Evolutionary conservation across 2,888 invertebrate species (phyloP), one percentile per base, ranked within the genome.

Genomic region (Xylocampa areola): DNA sequence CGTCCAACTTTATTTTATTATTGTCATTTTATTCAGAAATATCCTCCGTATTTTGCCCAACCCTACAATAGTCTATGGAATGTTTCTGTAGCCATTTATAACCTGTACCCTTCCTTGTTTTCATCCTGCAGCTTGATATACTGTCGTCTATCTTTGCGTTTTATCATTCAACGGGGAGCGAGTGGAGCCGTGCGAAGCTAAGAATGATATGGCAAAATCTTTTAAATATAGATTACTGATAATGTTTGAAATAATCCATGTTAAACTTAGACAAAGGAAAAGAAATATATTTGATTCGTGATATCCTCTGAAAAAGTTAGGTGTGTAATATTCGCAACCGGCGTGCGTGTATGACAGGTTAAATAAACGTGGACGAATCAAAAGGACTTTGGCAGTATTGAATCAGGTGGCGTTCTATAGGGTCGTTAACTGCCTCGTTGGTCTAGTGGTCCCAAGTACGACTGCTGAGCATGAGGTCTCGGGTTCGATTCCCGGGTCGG

Each of bases 1-100:
- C 21, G 21, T 4, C 3, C 3, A 4, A 2, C 21, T 21, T 5
- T 4, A 21, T 21, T 5, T 21, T 21, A 21, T 21, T 4, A 21
- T 4, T 4, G 3, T 4, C 2, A 4, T 21, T 21, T 21, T 4
- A 21, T 21, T 21, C 21, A 25, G 6, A 1, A 7, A 8, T n/a
- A 25, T 8, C 25, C 1, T 8, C 25, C 1, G 1, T 4, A 14
- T 7, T 16, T 16, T 16, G 11, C n/a, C n/a, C 51, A 40, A 2
- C 40, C 17, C 41, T 50, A 7, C n/a, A n/a, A n/a, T n/a, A 4
- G n/a, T 2, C 23, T 39, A 21, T 17, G 33, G 33, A 36, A 54
- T 30, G 36, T 51, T 51, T 49, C 16, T 41, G 33, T 32, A 40
- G 19, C 39, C 25, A 67, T 66, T 65, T 47, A 43, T 50, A 52